Conservation (phyloP, 2,113 vertebrate genomes). For the Formicarius rufipectus region DNA sequence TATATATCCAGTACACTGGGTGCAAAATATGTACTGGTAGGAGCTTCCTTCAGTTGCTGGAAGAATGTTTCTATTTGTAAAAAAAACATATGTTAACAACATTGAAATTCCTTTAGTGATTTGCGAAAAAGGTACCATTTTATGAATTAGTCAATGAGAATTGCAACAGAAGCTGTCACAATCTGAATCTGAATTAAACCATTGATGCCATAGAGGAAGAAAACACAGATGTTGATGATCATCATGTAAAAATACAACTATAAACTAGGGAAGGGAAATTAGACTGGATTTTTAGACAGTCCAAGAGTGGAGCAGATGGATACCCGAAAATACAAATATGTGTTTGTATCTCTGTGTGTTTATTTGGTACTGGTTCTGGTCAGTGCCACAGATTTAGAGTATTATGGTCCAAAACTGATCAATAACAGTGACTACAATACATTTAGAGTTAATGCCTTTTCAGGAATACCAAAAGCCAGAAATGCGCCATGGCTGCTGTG, state of each 20-base stretch:
- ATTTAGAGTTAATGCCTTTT: neutral
- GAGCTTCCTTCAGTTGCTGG: neutral
- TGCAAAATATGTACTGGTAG: neutral
- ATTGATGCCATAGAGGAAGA: neutral
- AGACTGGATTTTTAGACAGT: neutral
- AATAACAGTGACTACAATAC: neutral
- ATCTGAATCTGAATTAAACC: neutral
- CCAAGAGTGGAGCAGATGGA: neutral
- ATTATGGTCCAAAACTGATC: neutral
- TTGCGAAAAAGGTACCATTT: neutral
- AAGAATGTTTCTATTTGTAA: neutral
- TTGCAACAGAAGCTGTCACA: neutral
- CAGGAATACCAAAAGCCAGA: neutral
- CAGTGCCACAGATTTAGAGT: neutral
- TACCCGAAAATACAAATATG: neutral
- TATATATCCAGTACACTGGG: neutral
- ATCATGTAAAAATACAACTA: neutral
- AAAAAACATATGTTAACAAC: neutral
- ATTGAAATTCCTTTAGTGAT: neutral
- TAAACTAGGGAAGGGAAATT: neutral
- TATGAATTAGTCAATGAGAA: neutral
- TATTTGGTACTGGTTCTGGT: neutral
- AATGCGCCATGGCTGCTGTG: rapidly evolving
- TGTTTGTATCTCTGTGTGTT: neutral
- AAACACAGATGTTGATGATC: neutral